Base-by-base conservation (phyloP, 2,113 vertebrate species). In the Phylloscopus whistleri region DNA sequence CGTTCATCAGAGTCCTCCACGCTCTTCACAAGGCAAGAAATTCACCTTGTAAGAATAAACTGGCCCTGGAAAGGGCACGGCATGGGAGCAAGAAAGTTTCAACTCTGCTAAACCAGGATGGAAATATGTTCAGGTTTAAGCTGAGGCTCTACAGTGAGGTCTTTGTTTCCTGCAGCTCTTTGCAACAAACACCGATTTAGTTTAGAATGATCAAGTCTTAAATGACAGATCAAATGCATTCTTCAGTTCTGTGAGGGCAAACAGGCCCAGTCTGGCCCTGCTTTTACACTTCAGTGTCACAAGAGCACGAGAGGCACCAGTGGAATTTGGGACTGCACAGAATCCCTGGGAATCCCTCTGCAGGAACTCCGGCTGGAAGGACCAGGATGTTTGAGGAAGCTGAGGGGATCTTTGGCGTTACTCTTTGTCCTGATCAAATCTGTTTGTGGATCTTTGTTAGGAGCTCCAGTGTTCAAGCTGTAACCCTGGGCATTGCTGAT, bases 241-340 rank as follows among this genome's bases (percentile, higher is more conserved):
- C 21, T 9, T 48, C 16, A 13, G 7, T 41, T 43, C 26, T 28
- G 2, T 6, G 43, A 24, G 30, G 7, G 27, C 7, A 63, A 72
- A 22, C 23, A 20, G 44, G 33, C 35, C 53, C 4, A 46, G 31
- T 2, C 16, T 41, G 67, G 31, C 15, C 24, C 28, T 41, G 4
- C 4, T 46, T 26, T 0, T 1, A 7, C 17, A 5, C 31, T 17
- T 37, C 0, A 11, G 21, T 26, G 58, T 5, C 23, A 64, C 11
- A 17, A 18, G 4, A 43, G 41, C 19, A 5, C 2, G 4, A 21
- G 43, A 35, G 49, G 13, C 14, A 5, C 2, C 22, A 8, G 41
- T 4, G 28, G 60, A 41, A 66, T 19, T 4, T 58, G 28, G 51
- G 37, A 13, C 2, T 2, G 8, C 31, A 11, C 6, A 11, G 55